A percentile compares a stretch with the other conserved stretches of the same genome.
phyloP scores from a whole-genome alignment of 2,888 invertebrate species.

The Cartodere bifasciata region DNA sequence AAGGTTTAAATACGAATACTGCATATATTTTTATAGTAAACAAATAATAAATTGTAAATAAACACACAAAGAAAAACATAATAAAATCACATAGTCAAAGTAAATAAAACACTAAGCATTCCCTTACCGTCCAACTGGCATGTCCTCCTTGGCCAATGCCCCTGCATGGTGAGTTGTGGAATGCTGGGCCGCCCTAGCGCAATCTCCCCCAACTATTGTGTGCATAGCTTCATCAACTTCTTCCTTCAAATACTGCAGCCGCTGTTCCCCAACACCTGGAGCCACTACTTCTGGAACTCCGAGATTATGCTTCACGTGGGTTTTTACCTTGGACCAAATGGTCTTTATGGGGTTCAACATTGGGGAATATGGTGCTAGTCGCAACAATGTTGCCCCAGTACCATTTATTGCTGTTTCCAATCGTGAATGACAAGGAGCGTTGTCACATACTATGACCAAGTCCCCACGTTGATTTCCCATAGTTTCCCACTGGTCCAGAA shows the following conservation, averaged over 20 bases:
- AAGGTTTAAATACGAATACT: too few species aligned
- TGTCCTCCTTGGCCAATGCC: too few species aligned
- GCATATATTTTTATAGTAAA: too few species aligned
- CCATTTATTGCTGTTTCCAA: slow-evolving; percentile 2
- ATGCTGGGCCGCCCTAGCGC: not conserved
- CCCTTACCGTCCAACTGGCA: too few species aligned
- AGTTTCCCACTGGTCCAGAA: slow-evolving; percentile 4
- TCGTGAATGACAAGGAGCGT: slow-evolving; percentile 7
- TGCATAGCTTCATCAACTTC: slow-evolving; percentile 1
- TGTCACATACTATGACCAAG: slow-evolving; percentile 7
- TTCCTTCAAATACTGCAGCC: not conserved
- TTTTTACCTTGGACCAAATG: slow-evolving; percentile 1
- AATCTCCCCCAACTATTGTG: not conserved
- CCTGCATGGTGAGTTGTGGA: not conserved
- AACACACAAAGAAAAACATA: too few species aligned
- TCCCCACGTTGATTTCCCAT: slow-evolving; percentile 6
- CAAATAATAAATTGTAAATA: too few species aligned
- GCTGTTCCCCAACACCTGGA: not conserved
- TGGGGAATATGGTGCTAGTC: slow-evolving; percentile 1
- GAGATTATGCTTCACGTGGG: not conserved
- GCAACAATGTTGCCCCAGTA: slow-evolving; percentile 1
- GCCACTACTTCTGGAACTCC: not conserved
- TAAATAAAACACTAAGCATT: too few species aligned
- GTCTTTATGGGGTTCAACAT: slow-evolving; percentile 1
- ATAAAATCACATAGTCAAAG: too few species aligned